Conservation (phyloP, 2,888 invertebrate species). For the Sphinx pinastri region DNA sequence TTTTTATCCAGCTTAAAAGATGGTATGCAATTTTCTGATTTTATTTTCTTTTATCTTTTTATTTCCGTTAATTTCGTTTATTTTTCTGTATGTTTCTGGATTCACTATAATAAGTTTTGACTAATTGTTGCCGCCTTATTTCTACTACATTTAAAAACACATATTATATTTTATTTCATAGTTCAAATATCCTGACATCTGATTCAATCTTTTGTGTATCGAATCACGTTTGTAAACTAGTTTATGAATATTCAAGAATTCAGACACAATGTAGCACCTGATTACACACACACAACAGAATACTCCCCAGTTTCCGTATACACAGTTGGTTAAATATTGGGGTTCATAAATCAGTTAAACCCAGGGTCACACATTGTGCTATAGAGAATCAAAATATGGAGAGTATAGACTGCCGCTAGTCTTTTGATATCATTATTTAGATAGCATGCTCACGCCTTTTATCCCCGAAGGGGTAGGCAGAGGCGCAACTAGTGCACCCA, state of each 20-base stretch:
- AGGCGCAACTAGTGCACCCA: too few relatives aligned
- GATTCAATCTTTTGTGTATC: not conserved
- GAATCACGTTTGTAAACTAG: not conserved
- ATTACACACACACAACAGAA: not conserved
- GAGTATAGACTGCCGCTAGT: too few relatives aligned
- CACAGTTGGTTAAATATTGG: constrained; percentile 11
- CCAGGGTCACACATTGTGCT: not conserved
- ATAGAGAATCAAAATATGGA: not conserved
- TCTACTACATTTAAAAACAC: not conserved
- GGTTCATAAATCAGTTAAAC: not conserved
- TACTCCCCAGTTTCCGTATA: not conserved
- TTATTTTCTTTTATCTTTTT: too few relatives aligned
- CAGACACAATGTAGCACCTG: constrained; percentile 1
- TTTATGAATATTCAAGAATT: not conserved
- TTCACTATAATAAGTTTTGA: too few relatives aligned
- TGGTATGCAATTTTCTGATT: too few relatives aligned
- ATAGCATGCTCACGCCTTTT: too few relatives aligned
- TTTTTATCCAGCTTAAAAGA: too few relatives aligned
- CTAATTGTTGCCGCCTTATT: not conserved
- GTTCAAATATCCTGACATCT: not conserved
- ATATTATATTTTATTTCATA: too few relatives aligned
- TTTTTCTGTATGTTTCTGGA: too few relatives aligned
- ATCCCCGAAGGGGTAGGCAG: too few relatives aligned
- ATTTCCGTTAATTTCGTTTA: too few relatives aligned
- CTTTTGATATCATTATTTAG: too few relatives aligned